Evolutionary conservation across 64 coral and sea anemone genomes (phyloP).

Genomic region (Stichodactyla helianthus): DNA sequence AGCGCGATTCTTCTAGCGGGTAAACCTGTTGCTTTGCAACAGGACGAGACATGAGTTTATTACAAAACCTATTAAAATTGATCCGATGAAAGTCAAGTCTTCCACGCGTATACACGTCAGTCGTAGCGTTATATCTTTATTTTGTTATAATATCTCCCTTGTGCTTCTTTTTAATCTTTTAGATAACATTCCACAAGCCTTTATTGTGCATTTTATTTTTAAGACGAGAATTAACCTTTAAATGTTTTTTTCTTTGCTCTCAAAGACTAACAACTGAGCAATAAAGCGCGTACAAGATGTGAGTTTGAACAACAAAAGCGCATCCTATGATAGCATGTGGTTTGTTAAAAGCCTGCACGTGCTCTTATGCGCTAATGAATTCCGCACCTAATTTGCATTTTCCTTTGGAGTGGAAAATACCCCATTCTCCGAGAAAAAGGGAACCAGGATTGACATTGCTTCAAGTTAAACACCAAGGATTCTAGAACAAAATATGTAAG

Average conservation of each 20-base stretch:
- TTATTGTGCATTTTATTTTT: background rate
- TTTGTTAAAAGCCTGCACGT: slow-evolving; percentile 6
- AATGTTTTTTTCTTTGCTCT: slow-evolving; percentile 14
- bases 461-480: background rate
- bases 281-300: slow-evolving; percentile 16
- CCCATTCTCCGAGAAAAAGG: background rate
- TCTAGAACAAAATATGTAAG: background rate
- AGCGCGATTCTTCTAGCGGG: slow-evolving; percentile 34
- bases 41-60: background rate
- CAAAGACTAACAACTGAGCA: slow-evolving; percentile 59
- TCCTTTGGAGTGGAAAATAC: background rate
- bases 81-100: background rate
- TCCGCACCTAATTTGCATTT: slow-evolving; percentile 13
- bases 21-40: slow-evolving; percentile 32
- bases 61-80: background rate
- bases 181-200: background rate
- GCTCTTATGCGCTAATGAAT: background rate
- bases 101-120: background rate
- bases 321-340: slow-evolving; percentile 9
- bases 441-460: background rate
- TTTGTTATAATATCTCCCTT: background rate
- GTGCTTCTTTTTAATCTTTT: too few species aligned
- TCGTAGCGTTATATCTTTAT: background rate
- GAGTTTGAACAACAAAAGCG: slow-evolving; percentile 31
- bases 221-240: background rate